Evolutionary conservation across 2,113 vertebrate species (phyloP).

Genomic region (Delphinus delphis): DNA sequence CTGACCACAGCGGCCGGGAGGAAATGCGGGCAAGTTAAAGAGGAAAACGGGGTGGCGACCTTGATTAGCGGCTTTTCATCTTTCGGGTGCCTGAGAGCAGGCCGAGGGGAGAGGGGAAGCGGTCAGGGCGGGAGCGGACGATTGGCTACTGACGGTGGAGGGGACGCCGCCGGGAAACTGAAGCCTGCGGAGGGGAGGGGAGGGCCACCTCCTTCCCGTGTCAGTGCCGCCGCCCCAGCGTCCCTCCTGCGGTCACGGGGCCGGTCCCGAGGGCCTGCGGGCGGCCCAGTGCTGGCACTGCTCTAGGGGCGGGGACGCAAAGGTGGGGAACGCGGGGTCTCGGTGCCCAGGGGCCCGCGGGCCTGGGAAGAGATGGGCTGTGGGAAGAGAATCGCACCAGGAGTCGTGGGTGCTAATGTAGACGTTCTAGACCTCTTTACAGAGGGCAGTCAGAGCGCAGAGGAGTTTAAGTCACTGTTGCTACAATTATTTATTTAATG

Average conservation of each 20-base stretch:
- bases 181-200: neutral
- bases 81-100: neutral
- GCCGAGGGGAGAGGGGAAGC: neutral
- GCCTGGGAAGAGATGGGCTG: neutral
- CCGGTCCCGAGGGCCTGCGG: neutral
- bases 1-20: neutral
- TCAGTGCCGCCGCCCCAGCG: rapidly evolving
- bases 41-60: neutral
- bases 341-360: neutral
- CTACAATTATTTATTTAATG: neutral
- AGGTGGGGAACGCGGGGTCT: neutral
- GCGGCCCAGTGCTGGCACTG: neutral
- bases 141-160: neutral
- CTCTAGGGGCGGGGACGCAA: neutral
- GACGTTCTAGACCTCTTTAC: neutral
- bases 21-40: neutral
- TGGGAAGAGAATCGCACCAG: neutral
- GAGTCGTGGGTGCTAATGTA: rapidly evolving
- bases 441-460: rapidly evolving
- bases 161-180: neutral
- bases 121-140: neutral
- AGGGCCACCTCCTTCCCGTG: neutral
- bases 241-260: neutral
- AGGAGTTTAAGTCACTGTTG: neutral
- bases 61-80: neutral